phyloP scores from a whole-genome alignment of 2,797 vertebrate species.

The Enteromius thamalakanensis region DNA sequence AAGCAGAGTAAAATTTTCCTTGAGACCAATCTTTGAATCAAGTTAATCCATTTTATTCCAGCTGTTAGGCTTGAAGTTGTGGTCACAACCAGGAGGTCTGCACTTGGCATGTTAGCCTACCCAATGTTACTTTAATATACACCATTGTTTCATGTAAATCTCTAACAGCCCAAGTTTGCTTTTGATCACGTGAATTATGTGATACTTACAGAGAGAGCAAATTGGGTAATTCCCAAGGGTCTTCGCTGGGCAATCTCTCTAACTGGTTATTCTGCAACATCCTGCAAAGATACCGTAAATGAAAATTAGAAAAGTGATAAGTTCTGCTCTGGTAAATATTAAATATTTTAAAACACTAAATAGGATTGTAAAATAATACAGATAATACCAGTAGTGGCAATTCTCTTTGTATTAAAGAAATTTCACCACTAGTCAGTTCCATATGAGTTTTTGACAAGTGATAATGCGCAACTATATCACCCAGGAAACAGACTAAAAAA shows the following conservation, averaged over 20 bases:
- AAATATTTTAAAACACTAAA: not conserved
- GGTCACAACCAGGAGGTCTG: slow-evolving; percentile 2
- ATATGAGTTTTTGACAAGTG: not conserved
- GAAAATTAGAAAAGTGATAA: not conserved
- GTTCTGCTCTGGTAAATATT: not conserved
- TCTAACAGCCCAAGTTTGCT: slow-evolving; percentile 40
- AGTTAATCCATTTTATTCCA: slow-evolving; percentile 15
- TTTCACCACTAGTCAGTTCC: not conserved
- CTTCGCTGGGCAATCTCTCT: slow-evolving; percentile 85
- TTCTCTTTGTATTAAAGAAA: not conserved
- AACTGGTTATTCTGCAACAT: slow-evolving; percentile 97
- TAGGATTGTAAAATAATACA: not conserved
- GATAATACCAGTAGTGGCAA: not conserved
- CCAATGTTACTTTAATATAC: slow-evolving; percentile 38
- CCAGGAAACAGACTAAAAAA: not conserved
- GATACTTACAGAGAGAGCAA: slow-evolving; percentile 94
- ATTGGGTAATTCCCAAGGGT: slow-evolving; percentile 89
- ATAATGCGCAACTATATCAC: no score
- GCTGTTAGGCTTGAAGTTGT: not conserved
- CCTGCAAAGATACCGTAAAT: slow-evolving; percentile 70
- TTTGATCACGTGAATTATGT: slow-evolving; percentile 31
- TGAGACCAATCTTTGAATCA: slow-evolving; percentile 18
- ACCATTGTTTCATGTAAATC: slow-evolving; percentile 36
- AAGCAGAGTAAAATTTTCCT: not conserved
- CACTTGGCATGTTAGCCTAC: slow-evolving; percentile 14